phyloP scores from a whole-genome alignment of 2,113 vertebrate species.

The Cyrtonyx montezumae region DNA sequence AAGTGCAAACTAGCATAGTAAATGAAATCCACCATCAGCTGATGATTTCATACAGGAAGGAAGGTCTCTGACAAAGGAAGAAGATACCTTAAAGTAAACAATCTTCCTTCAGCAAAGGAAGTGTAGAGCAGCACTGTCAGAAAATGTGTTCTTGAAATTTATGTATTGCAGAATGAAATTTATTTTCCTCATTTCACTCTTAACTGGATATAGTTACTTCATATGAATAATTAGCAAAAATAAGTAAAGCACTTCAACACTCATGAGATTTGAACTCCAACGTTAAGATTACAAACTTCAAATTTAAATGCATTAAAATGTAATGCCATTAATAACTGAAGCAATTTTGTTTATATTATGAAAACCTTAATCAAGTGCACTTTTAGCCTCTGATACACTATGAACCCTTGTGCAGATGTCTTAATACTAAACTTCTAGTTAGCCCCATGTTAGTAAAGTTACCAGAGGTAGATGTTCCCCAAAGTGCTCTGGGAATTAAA shows the following conservation, averaged over 20 bases:
- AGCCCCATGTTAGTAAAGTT: neutral
- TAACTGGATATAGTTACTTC: neutral
- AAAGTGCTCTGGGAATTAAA: neutral
- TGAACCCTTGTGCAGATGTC: neutral
- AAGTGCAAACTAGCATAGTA: conserved; percentile 50
- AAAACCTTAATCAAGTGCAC: neutral
- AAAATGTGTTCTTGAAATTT: neutral
- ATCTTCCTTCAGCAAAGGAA: conserved; percentile 36
- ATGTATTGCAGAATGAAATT: neutral
- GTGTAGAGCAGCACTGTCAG: conserved; percentile 30
- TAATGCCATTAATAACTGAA: neutral
- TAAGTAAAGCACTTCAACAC: neutral
- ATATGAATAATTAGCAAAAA: conserved; percentile 11
- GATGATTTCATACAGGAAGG: conserved; percentile 31
- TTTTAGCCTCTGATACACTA: neutral
- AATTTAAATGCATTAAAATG: neutral
- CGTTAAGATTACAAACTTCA: neutral
- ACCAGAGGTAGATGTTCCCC: conserved; percentile 59
- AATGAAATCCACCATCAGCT: conserved; percentile 18
- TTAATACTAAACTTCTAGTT: neutral
- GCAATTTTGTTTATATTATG: neutral
- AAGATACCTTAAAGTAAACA: conserved; percentile 54
- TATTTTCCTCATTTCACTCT: neutral
- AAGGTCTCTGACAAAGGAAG: conserved; percentile 25
- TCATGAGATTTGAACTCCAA: neutral